Evolutionary conservation across 37 sponge, comb jelly and placozoan genomes (phyloP).

Genomic region (Halisarca cf. caerulea): DNA sequence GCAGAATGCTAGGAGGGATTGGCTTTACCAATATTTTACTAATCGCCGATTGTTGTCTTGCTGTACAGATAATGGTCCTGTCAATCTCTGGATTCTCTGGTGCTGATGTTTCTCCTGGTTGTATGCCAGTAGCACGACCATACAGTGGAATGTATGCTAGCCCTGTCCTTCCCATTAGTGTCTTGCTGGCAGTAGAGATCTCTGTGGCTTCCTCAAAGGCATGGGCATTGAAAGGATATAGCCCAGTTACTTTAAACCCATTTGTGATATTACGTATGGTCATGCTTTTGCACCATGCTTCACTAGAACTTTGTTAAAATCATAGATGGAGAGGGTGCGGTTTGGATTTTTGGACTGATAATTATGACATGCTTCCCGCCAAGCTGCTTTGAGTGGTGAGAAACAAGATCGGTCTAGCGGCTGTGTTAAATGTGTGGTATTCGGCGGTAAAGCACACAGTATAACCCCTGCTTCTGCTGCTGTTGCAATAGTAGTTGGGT

Average conservation of each 20-base stretch:
- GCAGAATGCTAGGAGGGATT: too few species aligned
- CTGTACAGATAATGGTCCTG: too few species aligned
- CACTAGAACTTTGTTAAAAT: conserved; percentile 18
- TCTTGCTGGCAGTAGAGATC: background rate
- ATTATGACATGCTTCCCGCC: conserved; percentile 6
- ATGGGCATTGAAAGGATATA: conserved; percentile 32
- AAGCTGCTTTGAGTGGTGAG: background rate
- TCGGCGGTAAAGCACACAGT: conserved; percentile 19
- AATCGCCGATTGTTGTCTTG: too few species aligned
- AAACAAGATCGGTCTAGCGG: conserved; percentile 18
- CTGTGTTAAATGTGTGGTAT: conserved; percentile 29
- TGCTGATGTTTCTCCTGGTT: too few species aligned
- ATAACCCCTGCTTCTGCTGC: conserved; percentile 27
- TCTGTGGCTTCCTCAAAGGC: background rate
- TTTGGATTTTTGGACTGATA: conserved; percentile 20
- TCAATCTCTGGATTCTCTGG: too few species aligned
- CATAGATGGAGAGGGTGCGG: conserved; percentile 5
- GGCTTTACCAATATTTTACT: too few species aligned
- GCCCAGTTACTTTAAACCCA: conserved; percentile 53
- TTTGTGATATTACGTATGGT: conserved; percentile 30
- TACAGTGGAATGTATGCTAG: conserved; percentile 13
- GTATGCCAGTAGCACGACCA: background rate
- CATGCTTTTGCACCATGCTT: conserved; percentile 54
- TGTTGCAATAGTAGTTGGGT: background rate
- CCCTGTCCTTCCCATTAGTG: background rate